A percentile compares a stretch with the other conserved stretches of the same genome.
Evolutionary conservation across 2,113 vertebrate genomes (phyloP).

Genomic region (Scolopax mira): DNA sequence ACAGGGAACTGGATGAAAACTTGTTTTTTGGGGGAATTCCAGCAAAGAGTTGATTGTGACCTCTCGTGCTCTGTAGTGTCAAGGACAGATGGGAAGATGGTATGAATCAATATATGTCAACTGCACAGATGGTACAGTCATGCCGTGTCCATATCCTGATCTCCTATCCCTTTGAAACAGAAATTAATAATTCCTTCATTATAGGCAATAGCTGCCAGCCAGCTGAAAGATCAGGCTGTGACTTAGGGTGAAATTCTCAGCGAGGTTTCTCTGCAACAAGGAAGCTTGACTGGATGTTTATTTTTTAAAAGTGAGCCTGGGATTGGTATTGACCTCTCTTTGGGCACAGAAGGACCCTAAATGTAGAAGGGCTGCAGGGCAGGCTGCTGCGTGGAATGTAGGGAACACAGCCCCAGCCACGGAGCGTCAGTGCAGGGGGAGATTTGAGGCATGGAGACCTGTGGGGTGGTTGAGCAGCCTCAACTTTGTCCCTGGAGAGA

Average conservation of each 20-base stretch:
- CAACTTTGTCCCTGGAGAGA: neutral
- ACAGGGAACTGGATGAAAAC: slow-evolving; percentile 49
- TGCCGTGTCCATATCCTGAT: slow-evolving; percentile 76
- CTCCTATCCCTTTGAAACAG: slow-evolving; percentile 73
- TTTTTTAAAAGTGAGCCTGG: neutral
- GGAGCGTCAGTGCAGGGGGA: neutral
- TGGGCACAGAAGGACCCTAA: neutral
- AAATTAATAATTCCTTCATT: slow-evolving; percentile 82
- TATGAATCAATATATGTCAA: slow-evolving; percentile 81
- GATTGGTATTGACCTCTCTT: neutral
- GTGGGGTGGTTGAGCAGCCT: neutral
- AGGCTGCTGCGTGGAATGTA: neutral
- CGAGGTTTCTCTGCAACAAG: slow-evolving; percentile 1
- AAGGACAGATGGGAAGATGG: slow-evolving; percentile 82
- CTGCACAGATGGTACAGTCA: slow-evolving; percentile 80
- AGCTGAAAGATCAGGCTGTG: slow-evolving; percentile 62
- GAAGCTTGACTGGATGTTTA: neutral
- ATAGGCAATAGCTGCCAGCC: slow-evolving; percentile 74
- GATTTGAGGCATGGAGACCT: neutral
- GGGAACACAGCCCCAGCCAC: neutral
- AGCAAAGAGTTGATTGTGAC: slow-evolving; percentile 73
- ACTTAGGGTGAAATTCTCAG: slow-evolving; percentile 34
- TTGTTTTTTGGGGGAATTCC: slow-evolving; percentile 69
- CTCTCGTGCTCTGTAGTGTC: slow-evolving; percentile 72
- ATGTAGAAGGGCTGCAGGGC: neutral